A percentile compares a stretch with the other conserved stretches of the same genome.
phyloP scores from a whole-genome alignment of 2,797 vertebrate genomes.

The Fundulus diaphanus region DNA sequence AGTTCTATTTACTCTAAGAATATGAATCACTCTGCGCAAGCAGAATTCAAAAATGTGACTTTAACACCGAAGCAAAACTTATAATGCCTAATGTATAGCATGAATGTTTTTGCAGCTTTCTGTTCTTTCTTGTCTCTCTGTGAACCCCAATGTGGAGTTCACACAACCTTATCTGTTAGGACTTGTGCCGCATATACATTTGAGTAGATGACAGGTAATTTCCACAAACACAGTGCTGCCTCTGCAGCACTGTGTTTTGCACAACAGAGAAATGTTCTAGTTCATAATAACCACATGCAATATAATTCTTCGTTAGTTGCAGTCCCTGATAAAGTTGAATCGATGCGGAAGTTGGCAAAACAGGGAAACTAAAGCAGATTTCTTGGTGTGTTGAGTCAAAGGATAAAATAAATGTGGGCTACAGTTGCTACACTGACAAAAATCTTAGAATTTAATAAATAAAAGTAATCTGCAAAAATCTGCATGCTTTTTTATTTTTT shows the following conservation, averaged over 20 bases:
- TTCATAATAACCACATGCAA: neutral
- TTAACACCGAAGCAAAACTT: neutral
- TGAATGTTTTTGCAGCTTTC: conserved; percentile 7
- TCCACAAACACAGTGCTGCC: neutral
- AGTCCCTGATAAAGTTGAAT: neutral
- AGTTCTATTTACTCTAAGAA: neutral
- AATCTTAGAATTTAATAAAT: neutral
- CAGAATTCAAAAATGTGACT: neutral
- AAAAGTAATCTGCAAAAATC: neutral
- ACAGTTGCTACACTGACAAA: too few relatives aligned
- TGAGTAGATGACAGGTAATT: neutral
- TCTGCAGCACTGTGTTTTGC: neutral
- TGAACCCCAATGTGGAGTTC: neutral
- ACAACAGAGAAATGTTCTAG: neutral
- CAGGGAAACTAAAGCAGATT: neutral
- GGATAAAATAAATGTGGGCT: too few relatives aligned
- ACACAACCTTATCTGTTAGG: neutral
- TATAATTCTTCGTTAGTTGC: neutral
- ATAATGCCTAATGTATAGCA: neutral
- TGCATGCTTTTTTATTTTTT: neutral
- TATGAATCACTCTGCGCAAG: neutral
- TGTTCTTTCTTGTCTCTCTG: neutral
- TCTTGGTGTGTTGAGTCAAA: too few relatives aligned
- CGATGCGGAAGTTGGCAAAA: neutral
- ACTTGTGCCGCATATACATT: neutral